Conservation (phyloP, 2,113 vertebrate genomes). For the Osmerus eperlanus region DNA sequence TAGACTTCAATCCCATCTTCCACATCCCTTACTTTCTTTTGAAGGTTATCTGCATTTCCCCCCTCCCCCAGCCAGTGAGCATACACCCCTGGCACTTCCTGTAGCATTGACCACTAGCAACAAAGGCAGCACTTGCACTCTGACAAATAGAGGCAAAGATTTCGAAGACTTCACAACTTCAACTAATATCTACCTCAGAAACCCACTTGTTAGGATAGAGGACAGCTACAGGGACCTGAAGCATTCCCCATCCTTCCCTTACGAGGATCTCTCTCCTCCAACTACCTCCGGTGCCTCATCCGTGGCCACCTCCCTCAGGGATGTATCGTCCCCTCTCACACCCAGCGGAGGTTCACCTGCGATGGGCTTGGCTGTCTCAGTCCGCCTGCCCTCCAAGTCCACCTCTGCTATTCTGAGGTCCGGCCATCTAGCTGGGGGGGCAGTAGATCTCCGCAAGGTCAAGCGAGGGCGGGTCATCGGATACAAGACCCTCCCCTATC, state of each 20-base stretch:
- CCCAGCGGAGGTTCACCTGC: constrained; percentile 72
- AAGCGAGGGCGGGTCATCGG: constrained; percentile 77
- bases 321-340: constrained; percentile 26
- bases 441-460: constrained; percentile 81
- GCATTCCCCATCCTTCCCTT: constrained; percentile 21
- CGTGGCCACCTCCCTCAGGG: constrained; percentile 26
- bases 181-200: constrained; percentile 58
- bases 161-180: constrained; percentile 40
- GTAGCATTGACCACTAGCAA: constrained; percentile 69
- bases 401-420: constrained; percentile 77
- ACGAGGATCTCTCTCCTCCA: constrained; percentile 21
- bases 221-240: constrained; percentile 40
- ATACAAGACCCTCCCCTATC: constrained; percentile 91
- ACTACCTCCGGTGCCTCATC: constrained; percentile 33
- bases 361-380: constrained; percentile 76
- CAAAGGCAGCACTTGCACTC: constrained; percentile 81
- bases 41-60: constrained; percentile 45
- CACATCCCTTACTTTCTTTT: constrained; percentile 45
- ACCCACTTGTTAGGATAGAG: constrained; percentile 1
- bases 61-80: constrained; percentile 26
- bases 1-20: constrained; percentile 44
- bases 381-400: constrained; percentile 83
- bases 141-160: constrained; percentile 66
- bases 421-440: constrained; percentile 59
- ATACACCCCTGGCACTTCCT: background rate